phyloP scores from a whole-genome alignment of 2,113 vertebrate genomes.

The Amphilophus citrinellus region DNA sequence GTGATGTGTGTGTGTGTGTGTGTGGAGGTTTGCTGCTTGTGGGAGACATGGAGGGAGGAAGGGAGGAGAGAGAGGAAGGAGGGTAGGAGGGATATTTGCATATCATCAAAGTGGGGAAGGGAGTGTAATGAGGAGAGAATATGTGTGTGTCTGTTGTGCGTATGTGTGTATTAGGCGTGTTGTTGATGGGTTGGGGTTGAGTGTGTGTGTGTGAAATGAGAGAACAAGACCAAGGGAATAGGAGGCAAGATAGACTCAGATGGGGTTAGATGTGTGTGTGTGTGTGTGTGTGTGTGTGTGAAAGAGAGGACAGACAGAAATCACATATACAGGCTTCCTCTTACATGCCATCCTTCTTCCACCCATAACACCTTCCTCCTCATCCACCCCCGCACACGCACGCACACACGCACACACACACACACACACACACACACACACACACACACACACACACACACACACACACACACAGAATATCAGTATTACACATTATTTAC shows the following conservation, averaged over 20 bases:
- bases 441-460: not conserved
- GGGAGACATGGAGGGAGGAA: constrained; percentile 48
- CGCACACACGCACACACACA: not conserved
- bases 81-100: constrained; percentile 73
- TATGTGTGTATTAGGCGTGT: constrained; percentile 35
- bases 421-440: not conserved
- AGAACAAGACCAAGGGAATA: constrained; percentile 51
- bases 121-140: constrained; percentile 72
- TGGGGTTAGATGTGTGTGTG: constrained; percentile 15
- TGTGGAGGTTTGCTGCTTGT: constrained; percentile 58
- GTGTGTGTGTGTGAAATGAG: constrained; percentile 62
- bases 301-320: constrained; percentile 15
- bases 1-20: constrained; percentile 49
- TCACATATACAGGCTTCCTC: constrained; percentile 12
- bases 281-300: constrained; percentile 13
- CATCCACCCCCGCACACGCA: not conserved
- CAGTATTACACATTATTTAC: not conserved
- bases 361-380: not conserved
- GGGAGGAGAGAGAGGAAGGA: constrained; percentile 44
- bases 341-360: constrained; percentile 21
- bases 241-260: constrained; percentile 47
- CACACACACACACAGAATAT: not conserved
- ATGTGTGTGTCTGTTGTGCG: constrained; percentile 41
- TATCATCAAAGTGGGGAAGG: constrained; percentile 78
- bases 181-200: constrained; percentile 48